Evolutionary conservation across 2,797 vertebrate genomes (phyloP).

Genomic region (Carapus acus): DNA sequence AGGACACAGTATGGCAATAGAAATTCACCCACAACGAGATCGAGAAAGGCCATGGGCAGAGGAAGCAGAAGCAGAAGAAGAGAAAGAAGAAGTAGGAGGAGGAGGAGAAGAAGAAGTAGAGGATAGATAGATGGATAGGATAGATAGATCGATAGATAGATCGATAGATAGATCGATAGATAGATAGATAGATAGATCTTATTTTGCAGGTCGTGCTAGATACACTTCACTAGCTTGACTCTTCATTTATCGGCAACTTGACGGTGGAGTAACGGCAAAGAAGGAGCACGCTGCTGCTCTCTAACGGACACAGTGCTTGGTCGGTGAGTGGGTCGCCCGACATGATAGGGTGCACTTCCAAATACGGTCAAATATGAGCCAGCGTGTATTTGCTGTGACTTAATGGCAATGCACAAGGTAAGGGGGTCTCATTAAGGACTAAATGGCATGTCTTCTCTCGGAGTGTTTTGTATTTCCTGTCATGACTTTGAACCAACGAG

Average conservation of each 20-base stretch:
- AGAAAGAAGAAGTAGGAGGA: too few relatives aligned
- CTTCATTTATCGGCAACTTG: slow-evolving; percentile 14
- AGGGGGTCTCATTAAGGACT: neutral
- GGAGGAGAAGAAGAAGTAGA: too few relatives aligned
- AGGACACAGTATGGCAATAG: too few relatives aligned
- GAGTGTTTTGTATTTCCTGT: too few relatives aligned
- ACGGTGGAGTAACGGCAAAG: neutral
- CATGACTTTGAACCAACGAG: too few relatives aligned
- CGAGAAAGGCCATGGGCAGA: too few relatives aligned
- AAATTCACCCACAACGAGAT: too few relatives aligned
- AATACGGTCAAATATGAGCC: slow-evolving; percentile 68
- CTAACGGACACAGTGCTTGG: slow-evolving; percentile 44
- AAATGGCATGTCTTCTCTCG: too few relatives aligned
- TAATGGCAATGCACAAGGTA: slow-evolving; percentile 5
- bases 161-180: too few relatives aligned
- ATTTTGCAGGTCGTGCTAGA: neutral
- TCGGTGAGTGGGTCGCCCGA: slow-evolving; percentile 33
- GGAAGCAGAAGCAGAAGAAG: too few relatives aligned
- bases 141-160: too few relatives aligned
- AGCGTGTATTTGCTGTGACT: slow-evolving; percentile 46
- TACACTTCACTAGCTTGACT: slow-evolving; percentile 5
- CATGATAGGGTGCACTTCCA: slow-evolving; percentile 50
- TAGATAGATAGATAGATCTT: neutral
- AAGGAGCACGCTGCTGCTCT: slow-evolving; percentile 37
- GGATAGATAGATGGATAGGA: too few relatives aligned